Percentiles rank a stretch among this genome's conserved stretches.
Conservation (phyloP, 30 jellyfish, hydroid and myxozoan species). For the Aurelia sp. region DNA sequence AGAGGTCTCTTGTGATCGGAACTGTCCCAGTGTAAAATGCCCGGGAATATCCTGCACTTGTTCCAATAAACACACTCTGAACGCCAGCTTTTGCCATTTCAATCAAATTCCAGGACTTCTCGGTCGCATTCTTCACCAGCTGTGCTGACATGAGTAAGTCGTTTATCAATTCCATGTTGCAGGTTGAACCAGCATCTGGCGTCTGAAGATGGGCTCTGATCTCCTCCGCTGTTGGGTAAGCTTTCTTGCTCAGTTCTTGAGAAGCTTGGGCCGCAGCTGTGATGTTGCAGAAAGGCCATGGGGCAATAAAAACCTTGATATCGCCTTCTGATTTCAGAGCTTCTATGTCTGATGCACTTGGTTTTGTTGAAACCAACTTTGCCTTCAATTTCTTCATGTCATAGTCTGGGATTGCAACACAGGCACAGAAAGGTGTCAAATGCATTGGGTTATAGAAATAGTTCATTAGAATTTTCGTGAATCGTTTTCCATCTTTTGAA, state of each 20-base stretch:
- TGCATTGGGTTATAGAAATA: constrained; percentile 54
- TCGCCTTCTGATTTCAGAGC: constrained; percentile 31
- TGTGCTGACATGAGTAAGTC: constrained; percentile 61
- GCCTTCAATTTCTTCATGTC: constrained; percentile 48
- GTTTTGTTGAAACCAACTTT: constrained; percentile 4
- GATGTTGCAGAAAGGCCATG: constrained; percentile 80
- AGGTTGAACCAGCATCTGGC: neutral
- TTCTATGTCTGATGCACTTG: constrained; percentile 22
- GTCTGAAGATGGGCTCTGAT: constrained; percentile 39
- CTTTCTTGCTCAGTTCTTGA: constrained; percentile 68
- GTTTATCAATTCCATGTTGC: constrained; percentile 41
- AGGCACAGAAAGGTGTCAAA: constrained; percentile 60
- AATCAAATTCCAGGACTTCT: constrained; percentile 31
- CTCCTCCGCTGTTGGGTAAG: constrained; percentile 84
- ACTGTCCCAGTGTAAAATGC: constrained; percentile 33
- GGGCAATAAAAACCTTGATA: constrained; percentile 49
- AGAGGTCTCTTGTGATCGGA: constrained; percentile 64
- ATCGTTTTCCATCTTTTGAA: constrained; percentile 51
- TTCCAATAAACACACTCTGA: constrained; percentile 59
- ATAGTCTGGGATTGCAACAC: constrained; percentile 47
- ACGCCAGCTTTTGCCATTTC: constrained; percentile 30
- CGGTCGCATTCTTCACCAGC: constrained; percentile 43
- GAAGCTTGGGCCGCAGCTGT: constrained; percentile 72
- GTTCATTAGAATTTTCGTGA: constrained; percentile 44
- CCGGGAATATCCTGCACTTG: constrained; percentile 73